These are phyloP conservation scores for Leptobrachium leishanense DNA, from an alignment of 2,113 vertebrate genomes.

Conservation along the genomic window DNA sequence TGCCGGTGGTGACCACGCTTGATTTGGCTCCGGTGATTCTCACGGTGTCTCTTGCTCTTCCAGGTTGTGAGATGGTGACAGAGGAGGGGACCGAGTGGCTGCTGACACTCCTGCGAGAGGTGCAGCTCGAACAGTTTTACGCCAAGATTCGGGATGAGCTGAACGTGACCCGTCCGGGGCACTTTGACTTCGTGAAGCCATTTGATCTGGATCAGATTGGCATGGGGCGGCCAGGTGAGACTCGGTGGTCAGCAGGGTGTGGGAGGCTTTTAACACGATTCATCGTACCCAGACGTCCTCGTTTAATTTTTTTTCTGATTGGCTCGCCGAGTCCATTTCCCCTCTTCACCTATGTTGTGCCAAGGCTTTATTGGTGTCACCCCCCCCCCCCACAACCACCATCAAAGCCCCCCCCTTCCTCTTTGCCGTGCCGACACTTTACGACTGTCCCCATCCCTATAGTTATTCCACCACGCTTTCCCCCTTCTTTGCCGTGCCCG, in stretches of 20 bases:
- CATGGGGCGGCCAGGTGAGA: slow-evolving; percentile 83
- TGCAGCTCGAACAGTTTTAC: slow-evolving; percentile 86
- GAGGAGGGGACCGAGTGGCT: slow-evolving; percentile 80
- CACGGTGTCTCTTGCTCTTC: background rate
- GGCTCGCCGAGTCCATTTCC: background rate
- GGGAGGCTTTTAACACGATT: too few relatives aligned
- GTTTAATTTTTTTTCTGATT: background rate
- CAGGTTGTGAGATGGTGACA: slow-evolving; percentile 67
- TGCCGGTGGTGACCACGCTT: background rate
- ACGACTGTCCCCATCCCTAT: too few relatives aligned
- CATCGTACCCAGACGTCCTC: background rate
- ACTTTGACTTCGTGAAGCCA: slow-evolving; percentile 82
- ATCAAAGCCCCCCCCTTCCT: too few relatives aligned
- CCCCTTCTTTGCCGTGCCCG: too few relatives aligned
- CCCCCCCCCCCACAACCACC: too few relatives aligned
- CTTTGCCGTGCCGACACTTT: too few relatives aligned
- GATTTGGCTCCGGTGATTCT: background rate
- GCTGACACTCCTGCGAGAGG: slow-evolving; percentile 72
- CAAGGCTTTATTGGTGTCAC: too few relatives aligned
- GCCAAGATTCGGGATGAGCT: slow-evolving; percentile 76
- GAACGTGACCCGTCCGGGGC: slow-evolving; percentile 79
- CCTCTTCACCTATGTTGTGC: background rate
- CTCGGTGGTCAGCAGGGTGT: too few relatives aligned
- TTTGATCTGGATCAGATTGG: slow-evolving; percentile 80
- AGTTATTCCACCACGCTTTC: too few relatives aligned